A percentile compares a stretch with the other conserved stretches of the same genome.
These are phyloP conservation scores for Laothoe populi DNA, from an alignment of 2,888 invertebrate species.

Conservation along the genomic window DNA sequence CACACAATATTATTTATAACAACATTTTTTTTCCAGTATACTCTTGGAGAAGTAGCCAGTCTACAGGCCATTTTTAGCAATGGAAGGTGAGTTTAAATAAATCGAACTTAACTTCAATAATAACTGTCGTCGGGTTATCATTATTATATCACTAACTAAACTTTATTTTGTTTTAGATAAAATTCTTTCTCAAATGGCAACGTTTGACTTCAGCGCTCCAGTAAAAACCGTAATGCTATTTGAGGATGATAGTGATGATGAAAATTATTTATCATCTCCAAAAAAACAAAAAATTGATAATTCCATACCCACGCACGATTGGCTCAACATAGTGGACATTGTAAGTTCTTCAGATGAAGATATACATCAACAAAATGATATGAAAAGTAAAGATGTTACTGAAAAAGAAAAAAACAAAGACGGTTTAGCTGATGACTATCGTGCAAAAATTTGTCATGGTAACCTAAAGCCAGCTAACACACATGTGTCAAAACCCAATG, in stretches of 20 bases:
- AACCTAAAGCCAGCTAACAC: neutral
- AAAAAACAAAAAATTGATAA: constrained; percentile 1
- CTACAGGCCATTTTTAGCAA: neutral
- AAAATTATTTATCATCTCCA: neutral
- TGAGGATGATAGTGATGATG: constrained; percentile 7
- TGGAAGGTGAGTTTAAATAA: neutral
- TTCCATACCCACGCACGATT: neutral
- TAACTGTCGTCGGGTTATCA: neutral
- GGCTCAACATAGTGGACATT: neutral
- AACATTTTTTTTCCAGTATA: neutral
- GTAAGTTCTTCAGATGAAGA: neutral
- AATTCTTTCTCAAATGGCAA: constrained; percentile 4
- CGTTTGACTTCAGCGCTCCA: constrained; percentile 16
- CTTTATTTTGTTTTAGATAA: constrained; percentile 6
- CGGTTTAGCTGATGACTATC: neutral
- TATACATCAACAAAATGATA: neutral
- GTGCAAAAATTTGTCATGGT: neutral
- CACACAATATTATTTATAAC: neutral
- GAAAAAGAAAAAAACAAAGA: constrained; percentile 7
- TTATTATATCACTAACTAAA: neutral
- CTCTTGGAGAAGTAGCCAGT: neutral
- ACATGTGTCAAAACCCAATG: neutral
- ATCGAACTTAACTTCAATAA: neutral
- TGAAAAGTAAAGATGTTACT: neutral
- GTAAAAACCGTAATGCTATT: neutral